A percentile compares a stretch with the other conserved stretches of the same genome.
Conservation (phyloP, 1,140 invertebrate species). For the Apis mellifera region DNA sequence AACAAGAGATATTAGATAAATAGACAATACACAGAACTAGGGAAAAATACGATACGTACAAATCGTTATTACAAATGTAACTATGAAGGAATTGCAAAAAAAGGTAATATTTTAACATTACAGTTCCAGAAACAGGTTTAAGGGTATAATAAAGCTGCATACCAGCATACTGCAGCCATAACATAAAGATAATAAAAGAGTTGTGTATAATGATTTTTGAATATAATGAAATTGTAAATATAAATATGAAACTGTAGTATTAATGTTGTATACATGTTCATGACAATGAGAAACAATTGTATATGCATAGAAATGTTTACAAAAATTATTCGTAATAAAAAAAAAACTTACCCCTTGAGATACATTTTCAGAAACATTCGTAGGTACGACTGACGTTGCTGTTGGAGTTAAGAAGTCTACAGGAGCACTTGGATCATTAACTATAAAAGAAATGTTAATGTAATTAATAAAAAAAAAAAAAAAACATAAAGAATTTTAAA, state of each 20-base stretch:
- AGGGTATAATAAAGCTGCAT: conserved; percentile 60
- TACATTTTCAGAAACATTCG: conserved; percentile 66
- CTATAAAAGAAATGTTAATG: conserved; percentile 55
- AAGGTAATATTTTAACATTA: conserved; percentile 56
- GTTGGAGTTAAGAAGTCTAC: conserved; percentile 82
- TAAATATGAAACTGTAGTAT: conserved; percentile 57
- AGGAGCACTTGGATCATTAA: conserved; percentile 82
- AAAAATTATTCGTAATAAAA: conserved; percentile 11
- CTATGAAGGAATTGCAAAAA: conserved; percentile 14
- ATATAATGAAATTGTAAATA: conserved; percentile 29
- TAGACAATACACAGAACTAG: conserved; percentile 56
- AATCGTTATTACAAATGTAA: conserved; percentile 24
- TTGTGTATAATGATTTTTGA: conserved; percentile 35
- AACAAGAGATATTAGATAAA: conserved; percentile 1
- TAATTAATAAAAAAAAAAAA: neutral
- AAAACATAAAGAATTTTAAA: neutral
- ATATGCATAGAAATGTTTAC: neutral
- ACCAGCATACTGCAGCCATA: conserved; percentile 68
- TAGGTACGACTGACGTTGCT: conserved; percentile 52
- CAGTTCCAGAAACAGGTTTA: conserved; percentile 55
- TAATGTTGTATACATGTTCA: conserved; percentile 53
- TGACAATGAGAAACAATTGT: conserved; percentile 37
- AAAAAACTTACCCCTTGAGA: conserved; percentile 76
- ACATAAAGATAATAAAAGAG: conserved; percentile 41
- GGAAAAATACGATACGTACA: conserved; percentile 33